A percentile compares a stretch with the other conserved stretches of the same genome.
Evolutionary conservation across 1,140 invertebrate genomes (phyloP).

Genomic region (Lineus longissimus): DNA sequence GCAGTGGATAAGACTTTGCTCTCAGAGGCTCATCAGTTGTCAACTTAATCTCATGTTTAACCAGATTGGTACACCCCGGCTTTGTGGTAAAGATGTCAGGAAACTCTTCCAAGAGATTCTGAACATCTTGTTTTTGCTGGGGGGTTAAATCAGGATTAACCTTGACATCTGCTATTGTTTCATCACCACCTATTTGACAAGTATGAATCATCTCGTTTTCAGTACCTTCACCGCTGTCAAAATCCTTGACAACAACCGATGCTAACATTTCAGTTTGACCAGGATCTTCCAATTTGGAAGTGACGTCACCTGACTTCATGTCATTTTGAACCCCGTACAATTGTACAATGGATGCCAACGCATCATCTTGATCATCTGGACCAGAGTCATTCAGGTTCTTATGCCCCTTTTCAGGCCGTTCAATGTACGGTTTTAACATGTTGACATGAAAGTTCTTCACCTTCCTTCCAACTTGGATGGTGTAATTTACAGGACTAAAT

Average conservation of each 20-base stretch:
- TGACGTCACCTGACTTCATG: too few species aligned
- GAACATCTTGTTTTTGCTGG: background rate
- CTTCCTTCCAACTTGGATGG: background rate
- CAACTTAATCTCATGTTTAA: slow-evolving; percentile 9
- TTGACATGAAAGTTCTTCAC: background rate
- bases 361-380: background rate
- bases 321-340: background rate
- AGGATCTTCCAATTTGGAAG: too few species aligned
- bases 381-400: background rate
- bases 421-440: background rate
- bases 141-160: background rate
- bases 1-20: slow-evolving; percentile 30
- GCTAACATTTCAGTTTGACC: too few species aligned
- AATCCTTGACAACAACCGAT: too few species aligned
- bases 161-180: slow-evolving; percentile 1
- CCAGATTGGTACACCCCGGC: slow-evolving; percentile 17
- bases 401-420: background rate
- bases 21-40: slow-evolving; percentile 8
- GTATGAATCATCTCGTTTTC: too few species aligned
- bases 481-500: background rate
- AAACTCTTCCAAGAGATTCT: slow-evolving; percentile 4
- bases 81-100: slow-evolving; percentile 11
- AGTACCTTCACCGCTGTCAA: too few species aligned
- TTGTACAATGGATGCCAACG: background rate
- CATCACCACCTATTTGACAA: background rate